phyloP scores from a whole-genome alignment of 2,888 invertebrate genomes.

The Ceratothoa steindachneri region DNA sequence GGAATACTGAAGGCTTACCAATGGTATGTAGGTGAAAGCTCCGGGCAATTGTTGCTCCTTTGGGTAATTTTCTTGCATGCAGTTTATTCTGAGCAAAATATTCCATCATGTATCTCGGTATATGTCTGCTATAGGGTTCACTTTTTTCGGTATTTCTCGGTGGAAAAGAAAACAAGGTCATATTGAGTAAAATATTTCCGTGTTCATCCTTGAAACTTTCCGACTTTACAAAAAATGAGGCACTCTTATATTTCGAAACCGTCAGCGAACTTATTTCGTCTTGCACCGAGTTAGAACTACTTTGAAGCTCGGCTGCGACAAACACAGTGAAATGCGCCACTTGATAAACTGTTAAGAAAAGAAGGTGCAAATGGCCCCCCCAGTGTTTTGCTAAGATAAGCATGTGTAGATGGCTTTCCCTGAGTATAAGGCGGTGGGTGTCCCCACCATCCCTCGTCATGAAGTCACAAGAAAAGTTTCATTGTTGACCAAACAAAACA shows the following conservation, averaged over 20 bases:
- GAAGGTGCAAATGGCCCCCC: conserved; percentile 6
- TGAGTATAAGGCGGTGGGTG: neutral
- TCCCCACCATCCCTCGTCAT: conserved; percentile 11
- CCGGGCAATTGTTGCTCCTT: neutral
- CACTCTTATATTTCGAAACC: too few relatives aligned
- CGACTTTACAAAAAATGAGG: neutral
- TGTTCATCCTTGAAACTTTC: neutral
- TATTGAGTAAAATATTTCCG: neutral
- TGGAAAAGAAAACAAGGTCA: neutral
- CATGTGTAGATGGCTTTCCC: conserved; percentile 11
- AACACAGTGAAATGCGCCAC: neutral
- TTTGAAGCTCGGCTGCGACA: neutral
- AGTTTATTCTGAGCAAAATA: neutral
- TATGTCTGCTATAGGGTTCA: neutral
- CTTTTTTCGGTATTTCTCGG: neutral
- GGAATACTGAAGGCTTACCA: too few relatives aligned
- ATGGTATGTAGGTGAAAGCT: neutral
- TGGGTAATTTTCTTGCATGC: neutral
- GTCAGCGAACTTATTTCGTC: too few relatives aligned
- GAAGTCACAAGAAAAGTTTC: neutral
- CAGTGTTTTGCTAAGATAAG: neutral
- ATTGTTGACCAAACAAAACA: too few relatives aligned
- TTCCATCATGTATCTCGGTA: conserved; percentile 3
- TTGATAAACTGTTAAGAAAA: neutral
- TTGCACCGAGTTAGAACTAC: too few relatives aligned